Conservation (phyloP, 92 coral and sea anemone genomes). For the Diadumene lineata region DNA sequence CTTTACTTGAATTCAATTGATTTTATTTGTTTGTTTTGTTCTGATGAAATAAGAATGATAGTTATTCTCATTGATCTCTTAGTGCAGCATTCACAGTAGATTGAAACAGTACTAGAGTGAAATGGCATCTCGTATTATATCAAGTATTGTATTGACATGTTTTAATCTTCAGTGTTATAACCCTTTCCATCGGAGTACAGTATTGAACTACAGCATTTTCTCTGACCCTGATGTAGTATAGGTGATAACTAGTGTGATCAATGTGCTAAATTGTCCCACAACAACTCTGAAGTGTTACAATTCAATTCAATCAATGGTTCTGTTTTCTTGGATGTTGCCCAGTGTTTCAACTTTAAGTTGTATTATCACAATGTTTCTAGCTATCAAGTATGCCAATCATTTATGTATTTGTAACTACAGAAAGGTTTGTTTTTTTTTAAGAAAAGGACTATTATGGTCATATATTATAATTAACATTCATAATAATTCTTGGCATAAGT, state of each 20-base stretch:
- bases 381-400: background rate
- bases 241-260: no score
- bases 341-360: background rate
- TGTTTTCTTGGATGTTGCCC: no score
- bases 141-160: no score
- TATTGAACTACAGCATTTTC: no score
- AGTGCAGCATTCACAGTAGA: background rate
- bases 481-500: background rate
- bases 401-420: background rate
- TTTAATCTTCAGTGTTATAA: no score
- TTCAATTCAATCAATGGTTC: no score
- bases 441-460: background rate
- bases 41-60: background rate
- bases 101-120: no score
- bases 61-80: background rate
- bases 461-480: background rate
- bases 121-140: no score
- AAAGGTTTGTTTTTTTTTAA: background rate
- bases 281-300: no score
- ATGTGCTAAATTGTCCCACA: no score
- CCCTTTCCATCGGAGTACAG: no score
- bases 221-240: no score
- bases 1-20: background rate
- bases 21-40: background rate
- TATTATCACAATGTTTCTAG: background rate